phyloP scores from a whole-genome alignment of 2,797 vertebrate genomes.

The Hybognathus amarus region DNA sequence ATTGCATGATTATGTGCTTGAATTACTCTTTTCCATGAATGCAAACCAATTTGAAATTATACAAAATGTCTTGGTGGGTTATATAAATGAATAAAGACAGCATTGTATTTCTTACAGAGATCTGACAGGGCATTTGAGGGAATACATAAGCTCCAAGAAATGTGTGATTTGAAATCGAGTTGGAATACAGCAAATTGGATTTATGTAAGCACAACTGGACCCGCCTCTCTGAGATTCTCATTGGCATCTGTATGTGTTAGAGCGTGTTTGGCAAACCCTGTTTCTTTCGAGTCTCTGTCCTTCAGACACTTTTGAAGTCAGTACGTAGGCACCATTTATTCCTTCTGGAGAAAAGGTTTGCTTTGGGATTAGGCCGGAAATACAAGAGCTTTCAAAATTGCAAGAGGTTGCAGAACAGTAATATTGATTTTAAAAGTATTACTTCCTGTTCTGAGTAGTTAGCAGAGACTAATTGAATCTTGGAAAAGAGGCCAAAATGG shows the following conservation, averaged over 20 bases:
- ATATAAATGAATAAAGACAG: background rate
- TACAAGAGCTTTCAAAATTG: background rate
- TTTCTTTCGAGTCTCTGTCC: background rate
- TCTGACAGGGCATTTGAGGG: background rate
- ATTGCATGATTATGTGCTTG: conserved; percentile 20
- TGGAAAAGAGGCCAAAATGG: background rate
- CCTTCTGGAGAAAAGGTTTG: background rate
- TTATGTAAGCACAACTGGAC: background rate
- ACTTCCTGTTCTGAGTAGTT: conserved; percentile 18
- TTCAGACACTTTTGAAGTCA: background rate
- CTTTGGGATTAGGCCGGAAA: background rate
- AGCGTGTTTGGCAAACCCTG: background rate
- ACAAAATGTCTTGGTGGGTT: background rate
- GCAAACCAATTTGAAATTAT: background rate
- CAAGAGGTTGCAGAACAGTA: background rate
- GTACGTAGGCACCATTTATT: background rate
- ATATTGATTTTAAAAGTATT: conserved; percentile 25
- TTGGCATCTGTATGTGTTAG: background rate
- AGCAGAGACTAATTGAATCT: conserved; percentile 26
- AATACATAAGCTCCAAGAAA: background rate
- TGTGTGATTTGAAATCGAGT: background rate
- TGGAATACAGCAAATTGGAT: background rate
- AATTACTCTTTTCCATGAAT: background rate
- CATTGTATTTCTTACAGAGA: background rate
- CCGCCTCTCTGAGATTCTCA: background rate